A percentile compares a stretch with the other conserved stretches of the same genome.
Conservation (phyloP, 2,113 vertebrate genomes). For the Alouatta palliata region DNA sequence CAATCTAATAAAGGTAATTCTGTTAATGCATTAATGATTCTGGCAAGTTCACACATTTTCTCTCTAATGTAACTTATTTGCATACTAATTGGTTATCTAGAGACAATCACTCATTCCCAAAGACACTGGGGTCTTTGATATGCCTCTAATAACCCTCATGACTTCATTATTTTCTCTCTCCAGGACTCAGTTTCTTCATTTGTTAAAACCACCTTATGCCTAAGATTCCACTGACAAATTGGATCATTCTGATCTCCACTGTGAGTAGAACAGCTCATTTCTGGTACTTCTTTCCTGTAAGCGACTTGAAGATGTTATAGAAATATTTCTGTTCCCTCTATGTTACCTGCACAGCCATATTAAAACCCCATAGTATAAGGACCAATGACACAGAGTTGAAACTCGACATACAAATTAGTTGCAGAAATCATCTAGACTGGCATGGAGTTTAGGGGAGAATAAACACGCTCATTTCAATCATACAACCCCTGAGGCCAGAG, state of each 20-base stretch:
- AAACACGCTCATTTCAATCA: neutral
- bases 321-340: neutral
- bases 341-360: accelerated
- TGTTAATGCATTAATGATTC: slow-evolving; percentile 32
- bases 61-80: slow-evolving; percentile 27
- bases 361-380: neutral
- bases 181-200: slow-evolving; percentile 28
- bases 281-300: neutral
- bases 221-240: neutral
- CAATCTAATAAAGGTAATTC: slow-evolving; percentile 61
- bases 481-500: neutral
- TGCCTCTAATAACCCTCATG: neutral
- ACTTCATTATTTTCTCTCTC: slow-evolving; percentile 47
- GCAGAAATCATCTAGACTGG: neutral
- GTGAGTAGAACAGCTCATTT: accelerated
- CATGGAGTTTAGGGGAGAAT: neutral
- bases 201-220: neutral
- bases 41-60: slow-evolving; percentile 17
- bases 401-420: neutral
- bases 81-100: slow-evolving; percentile 33
- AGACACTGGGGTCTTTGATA: neutral
- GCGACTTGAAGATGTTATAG: neutral
- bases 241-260: neutral
- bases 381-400: neutral
- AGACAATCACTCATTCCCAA: neutral